Percentiles rank a stretch among this genome's conserved stretches.
phyloP scores from a whole-genome alignment of 2,797 vertebrate genomes.

The Gobio occitaniae region DNA sequence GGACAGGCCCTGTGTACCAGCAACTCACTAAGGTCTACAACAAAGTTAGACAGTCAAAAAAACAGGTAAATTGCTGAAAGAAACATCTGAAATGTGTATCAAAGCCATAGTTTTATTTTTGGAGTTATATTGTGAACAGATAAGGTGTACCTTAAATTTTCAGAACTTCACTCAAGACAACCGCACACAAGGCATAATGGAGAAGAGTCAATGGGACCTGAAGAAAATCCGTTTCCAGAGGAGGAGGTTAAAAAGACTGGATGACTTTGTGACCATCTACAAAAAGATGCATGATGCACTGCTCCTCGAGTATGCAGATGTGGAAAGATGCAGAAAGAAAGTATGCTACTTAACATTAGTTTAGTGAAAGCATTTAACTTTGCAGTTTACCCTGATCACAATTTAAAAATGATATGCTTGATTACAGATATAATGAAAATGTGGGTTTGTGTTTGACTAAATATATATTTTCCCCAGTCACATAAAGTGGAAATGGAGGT shows the following conservation, averaged over 20 bases:
- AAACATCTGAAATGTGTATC: background rate
- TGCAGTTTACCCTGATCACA: background rate
- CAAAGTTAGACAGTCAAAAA: background rate
- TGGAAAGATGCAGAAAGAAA: conserved; percentile 5
- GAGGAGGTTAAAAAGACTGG: conserved; percentile 10
- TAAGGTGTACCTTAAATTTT: background rate
- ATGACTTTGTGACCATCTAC: too few species aligned
- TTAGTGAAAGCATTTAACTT: background rate
- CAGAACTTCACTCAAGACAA: conserved; percentile 42
- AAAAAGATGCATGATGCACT: too few species aligned
- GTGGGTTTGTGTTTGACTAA: background rate
- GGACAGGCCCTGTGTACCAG: background rate
- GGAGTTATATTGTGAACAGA: background rate
- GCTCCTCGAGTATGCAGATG: conserved; percentile 43
- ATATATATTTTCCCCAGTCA: too few species aligned
- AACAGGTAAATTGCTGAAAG: background rate
- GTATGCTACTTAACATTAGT: background rate
- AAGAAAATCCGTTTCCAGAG: conserved; percentile 31
- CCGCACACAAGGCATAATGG: conserved; percentile 39
- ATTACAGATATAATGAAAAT: background rate
- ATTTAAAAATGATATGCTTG: background rate
- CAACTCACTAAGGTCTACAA: background rate
- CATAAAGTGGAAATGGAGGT: too few species aligned
- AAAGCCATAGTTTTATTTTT: background rate
- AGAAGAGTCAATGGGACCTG: conserved; percentile 49